Conservation (phyloP, 2,888 invertebrate genomes). For the Hololepta plana region DNA sequence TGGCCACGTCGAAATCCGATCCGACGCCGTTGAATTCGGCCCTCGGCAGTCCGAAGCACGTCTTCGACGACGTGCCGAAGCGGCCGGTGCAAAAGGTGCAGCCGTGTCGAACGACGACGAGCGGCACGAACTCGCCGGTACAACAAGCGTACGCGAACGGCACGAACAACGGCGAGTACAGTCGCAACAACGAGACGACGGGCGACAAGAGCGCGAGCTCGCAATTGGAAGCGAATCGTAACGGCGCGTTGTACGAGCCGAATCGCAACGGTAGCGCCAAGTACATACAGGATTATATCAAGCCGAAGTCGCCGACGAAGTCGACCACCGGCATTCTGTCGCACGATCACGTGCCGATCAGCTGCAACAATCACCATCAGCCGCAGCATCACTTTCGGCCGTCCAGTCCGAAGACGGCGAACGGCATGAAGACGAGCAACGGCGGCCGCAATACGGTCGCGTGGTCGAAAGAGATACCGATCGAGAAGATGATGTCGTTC, state of each 20-base stretch:
- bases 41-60: constrained; percentile 34
- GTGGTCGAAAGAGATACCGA: constrained; percentile 53
- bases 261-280: constrained; percentile 17
- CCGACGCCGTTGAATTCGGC: constrained; percentile 29
- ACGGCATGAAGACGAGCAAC: constrained; percentile 17
- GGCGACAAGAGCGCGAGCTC: background rate
- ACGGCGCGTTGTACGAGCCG: constrained; percentile 19
- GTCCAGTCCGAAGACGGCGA: constrained; percentile 12
- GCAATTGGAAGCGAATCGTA: constrained; percentile 11
- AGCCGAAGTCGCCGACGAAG: constrained; percentile 48
- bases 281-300: constrained; percentile 34
- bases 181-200: constrained; percentile 26
- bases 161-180: constrained; percentile 12
- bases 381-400: too few species aligned
- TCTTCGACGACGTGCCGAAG: constrained; percentile 30
- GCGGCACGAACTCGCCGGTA: constrained; percentile 16
- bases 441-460: constrained; percentile 32
- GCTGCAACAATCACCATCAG: constrained; percentile 8
- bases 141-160: constrained; percentile 4
- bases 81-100: constrained; percentile 65
- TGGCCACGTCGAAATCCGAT: constrained; percentile 29
- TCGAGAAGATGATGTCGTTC: constrained; percentile 70
- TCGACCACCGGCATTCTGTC: constrained; percentile 38
- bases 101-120: constrained; percentile 57
- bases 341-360: constrained; percentile 32